These are phyloP conservation scores for Gasterosteus nipponicus DNA, from an alignment of 2,113 vertebrate species.

Conservation along the genomic window DNA sequence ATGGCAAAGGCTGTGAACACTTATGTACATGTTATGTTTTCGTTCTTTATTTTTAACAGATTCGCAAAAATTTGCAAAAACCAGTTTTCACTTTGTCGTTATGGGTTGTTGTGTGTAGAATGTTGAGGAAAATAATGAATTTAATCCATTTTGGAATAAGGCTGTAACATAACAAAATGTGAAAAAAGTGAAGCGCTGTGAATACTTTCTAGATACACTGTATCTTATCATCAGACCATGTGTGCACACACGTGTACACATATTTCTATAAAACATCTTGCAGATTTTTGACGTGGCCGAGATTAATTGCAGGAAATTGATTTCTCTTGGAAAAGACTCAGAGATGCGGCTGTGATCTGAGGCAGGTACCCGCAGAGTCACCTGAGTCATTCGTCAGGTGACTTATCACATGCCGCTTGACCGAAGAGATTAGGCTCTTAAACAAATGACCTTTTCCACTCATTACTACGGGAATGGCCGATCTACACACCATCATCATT, in stretches of 20 bases:
- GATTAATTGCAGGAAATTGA: constrained; percentile 70
- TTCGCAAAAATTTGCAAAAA: no score
- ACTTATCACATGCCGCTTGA: constrained; percentile 53
- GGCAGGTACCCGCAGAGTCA: constrained; percentile 39
- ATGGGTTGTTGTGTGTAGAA: no score
- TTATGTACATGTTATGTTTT: no score
- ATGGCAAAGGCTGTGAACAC: no score
- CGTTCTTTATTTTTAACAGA: no score
- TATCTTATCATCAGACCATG: constrained; percentile 5
- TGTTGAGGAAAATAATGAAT: no score
- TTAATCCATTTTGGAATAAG: no score
- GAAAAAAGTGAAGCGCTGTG: no score
- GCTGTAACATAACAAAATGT: no score
- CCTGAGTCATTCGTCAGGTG: constrained; percentile 63
- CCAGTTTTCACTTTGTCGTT: no score
- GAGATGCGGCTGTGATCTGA: constrained; percentile 46
- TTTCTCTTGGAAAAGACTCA: constrained; percentile 62
- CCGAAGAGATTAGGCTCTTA: constrained; percentile 52
- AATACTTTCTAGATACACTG: no score
- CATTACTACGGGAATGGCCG: neutral
- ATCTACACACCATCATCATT: no score
- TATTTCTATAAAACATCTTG: constrained; percentile 28
- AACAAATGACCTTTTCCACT: constrained; percentile 49
- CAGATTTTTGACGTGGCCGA: constrained; percentile 29
- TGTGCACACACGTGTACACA: constrained; percentile 26